These are phyloP conservation scores for Pseudonaja textilis DNA, from an alignment of 2,113 vertebrate species.

Conservation along the genomic window DNA sequence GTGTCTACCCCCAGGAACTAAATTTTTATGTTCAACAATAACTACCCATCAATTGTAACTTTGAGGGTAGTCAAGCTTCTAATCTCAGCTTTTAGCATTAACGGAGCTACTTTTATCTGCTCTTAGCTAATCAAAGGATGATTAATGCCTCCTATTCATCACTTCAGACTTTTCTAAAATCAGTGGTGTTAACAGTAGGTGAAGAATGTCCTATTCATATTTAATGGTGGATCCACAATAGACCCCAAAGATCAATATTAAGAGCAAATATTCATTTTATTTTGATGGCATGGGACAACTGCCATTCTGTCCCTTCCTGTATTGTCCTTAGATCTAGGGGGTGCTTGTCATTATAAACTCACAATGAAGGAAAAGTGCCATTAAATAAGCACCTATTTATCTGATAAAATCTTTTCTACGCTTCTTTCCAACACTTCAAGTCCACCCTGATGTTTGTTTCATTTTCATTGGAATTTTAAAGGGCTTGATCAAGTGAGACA, in stretches of 20 bases:
- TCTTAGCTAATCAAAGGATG: background rate
- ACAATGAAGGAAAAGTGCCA: background rate
- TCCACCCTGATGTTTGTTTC: background rate
- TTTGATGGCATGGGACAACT: background rate
- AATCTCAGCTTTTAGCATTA: slow-evolving; percentile 29
- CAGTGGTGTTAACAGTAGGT: background rate
- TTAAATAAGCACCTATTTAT: background rate
- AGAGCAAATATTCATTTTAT: background rate
- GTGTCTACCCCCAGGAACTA: slow-evolving; percentile 48
- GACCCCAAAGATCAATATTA: background rate
- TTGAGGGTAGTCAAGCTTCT: slow-evolving; percentile 50
- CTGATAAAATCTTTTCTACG: background rate
- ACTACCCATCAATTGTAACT: slow-evolving; percentile 62
- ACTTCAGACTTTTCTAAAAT: slow-evolving; percentile 18
- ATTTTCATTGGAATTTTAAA: background rate
- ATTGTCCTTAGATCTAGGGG: background rate
- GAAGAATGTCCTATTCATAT: background rate
- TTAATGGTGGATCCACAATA: background rate
- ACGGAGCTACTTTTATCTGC: background rate
- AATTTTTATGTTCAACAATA: slow-evolving; percentile 19
- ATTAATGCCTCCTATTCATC: slow-evolving; percentile 17
- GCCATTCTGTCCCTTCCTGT: background rate
- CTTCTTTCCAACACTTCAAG: background rate
- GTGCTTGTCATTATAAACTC: background rate
- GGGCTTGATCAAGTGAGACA: background rate